Base-by-base conservation (phyloP, 2,888 invertebrate genomes). In the Athalia cordata region DNA sequence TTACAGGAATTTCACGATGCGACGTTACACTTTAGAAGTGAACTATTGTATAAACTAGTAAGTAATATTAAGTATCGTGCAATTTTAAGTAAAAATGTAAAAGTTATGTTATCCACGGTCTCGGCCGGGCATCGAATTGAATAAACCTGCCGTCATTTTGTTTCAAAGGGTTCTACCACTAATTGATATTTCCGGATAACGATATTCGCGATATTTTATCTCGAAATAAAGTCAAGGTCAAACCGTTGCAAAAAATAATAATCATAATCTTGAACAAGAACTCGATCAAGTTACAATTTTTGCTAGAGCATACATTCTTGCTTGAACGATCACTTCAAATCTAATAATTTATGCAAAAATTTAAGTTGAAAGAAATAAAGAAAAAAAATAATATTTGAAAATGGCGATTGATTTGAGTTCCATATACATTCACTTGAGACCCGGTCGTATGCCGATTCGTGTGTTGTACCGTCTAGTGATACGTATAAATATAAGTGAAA, bases 401-500 rank as follows among this genome's bases (percentile, higher is more conserved):
- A 5, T 45, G 45, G 72, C 72, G 72, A 59, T 59, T 72, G 13
- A 59, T 72, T 72, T 72, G 29, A 59, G n/a, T 72, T 72, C 72
- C 15, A n/a, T 47, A 49, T 49, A n/a, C 3, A 3, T 11, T 29
- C 29, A 29, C 29, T 29, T 29, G 29, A 29, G 29, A 47, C 49
- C 45, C 29, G 62, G 66, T 13, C 67, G 78, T 76, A 29, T 29
- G 62, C 55, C 83, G 83, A 84, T 84, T 85, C 83, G 86, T 83
- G 87, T 85, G 87, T 87, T 86, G 86, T 86, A 85, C 84, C 84
- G 86, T 84, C 86, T 85, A 87, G 85, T 81, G 80, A 83, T 86
- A 80, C 79, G 77, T 79, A 59, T 79, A 78, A 52, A 68, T 11
- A 68, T 52, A 7, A 68, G 43, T 52, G 43, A 6, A 55, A 11